These are phyloP conservation scores for Eilema depressum DNA, from an alignment of 2,888 invertebrate genomes.

Conservation along the genomic window DNA sequence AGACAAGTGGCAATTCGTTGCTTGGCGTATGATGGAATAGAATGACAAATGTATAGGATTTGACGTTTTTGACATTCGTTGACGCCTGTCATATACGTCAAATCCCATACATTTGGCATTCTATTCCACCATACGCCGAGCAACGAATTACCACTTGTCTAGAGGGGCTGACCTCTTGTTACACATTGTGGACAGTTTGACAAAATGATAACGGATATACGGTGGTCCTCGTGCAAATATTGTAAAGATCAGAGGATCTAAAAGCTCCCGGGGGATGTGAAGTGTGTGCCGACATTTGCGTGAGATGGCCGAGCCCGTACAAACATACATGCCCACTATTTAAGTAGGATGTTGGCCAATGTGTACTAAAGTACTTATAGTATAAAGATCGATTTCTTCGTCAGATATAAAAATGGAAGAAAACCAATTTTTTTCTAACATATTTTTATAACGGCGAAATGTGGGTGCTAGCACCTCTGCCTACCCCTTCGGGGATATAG, in stretches of 20 bases:
- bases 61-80: no score
- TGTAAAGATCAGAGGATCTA: constrained; percentile 43
- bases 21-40: no score
- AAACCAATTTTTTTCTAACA: background rate
- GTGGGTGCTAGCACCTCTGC: no score
- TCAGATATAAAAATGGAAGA: background rate
- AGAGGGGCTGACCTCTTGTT: constrained; percentile 8
- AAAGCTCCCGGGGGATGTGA: constrained; percentile 38
- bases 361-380: constrained; percentile 17
- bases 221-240: constrained; percentile 43
- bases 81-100: no score
- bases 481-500: no score
- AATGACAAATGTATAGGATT: no score
- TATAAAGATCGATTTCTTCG: constrained; percentile 7
- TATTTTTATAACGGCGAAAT: background rate
- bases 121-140: no score
- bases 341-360: constrained; percentile 16
- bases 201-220: constrained; percentile 43
- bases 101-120: no score
- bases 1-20: no score
- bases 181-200: constrained; percentile 26
- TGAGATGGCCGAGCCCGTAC: constrained; percentile 26
- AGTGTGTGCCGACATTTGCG: constrained; percentile 44
- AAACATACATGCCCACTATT: constrained; percentile 29
- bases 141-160: background rate